These are phyloP conservation scores for Siniperca scherzeri DNA, from an alignment of 2,797 vertebrate genomes.

Conservation along the genomic window DNA sequence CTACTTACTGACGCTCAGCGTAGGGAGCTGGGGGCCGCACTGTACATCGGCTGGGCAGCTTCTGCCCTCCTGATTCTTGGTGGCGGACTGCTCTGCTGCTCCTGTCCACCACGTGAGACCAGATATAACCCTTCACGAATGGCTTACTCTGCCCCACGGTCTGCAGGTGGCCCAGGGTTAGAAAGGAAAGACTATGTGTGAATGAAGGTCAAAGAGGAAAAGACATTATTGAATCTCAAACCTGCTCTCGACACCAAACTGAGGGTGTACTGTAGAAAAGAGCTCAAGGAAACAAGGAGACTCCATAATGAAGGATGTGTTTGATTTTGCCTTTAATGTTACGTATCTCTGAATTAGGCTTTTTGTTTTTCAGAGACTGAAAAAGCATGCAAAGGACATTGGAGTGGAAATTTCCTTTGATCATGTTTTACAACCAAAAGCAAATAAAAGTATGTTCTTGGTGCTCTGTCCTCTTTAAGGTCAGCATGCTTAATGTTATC, in stretches of 20 bases:
- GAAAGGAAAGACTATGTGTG: constrained; percentile 96
- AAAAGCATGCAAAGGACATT: background rate
- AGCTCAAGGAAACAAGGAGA: constrained; percentile 42
- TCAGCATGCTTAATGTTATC: constrained; percentile 13
- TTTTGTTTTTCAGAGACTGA: constrained; percentile 38
- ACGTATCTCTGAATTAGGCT: constrained; percentile 19
- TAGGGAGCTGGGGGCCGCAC: constrained; percentile 90
- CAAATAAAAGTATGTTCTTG: background rate
- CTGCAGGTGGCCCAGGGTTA: constrained; percentile 85
- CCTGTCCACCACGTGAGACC: constrained; percentile 92
- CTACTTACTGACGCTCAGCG: constrained; percentile 88
- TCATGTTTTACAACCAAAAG: constrained; percentile 7
- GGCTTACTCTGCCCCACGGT: constrained; percentile 90
- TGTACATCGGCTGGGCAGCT: constrained; percentile 95
- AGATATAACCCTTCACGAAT: constrained; percentile 88
- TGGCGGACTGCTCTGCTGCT: constrained; percentile 93
- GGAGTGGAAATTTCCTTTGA: constrained; percentile 7
- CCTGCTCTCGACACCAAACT: background rate
- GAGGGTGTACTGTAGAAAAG: background rate
- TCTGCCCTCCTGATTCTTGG: constrained; percentile 90
- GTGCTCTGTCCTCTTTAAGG: constrained; percentile 6
- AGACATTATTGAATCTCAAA: constrained; percentile 28
- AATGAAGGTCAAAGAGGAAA: constrained; percentile 41
- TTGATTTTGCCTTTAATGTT: constrained; percentile 39
- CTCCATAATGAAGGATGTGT: constrained; percentile 64